Evolutionary conservation across 2,797 vertebrate genomes (phyloP).

Genomic region (Carcharodon carcharias): DNA sequence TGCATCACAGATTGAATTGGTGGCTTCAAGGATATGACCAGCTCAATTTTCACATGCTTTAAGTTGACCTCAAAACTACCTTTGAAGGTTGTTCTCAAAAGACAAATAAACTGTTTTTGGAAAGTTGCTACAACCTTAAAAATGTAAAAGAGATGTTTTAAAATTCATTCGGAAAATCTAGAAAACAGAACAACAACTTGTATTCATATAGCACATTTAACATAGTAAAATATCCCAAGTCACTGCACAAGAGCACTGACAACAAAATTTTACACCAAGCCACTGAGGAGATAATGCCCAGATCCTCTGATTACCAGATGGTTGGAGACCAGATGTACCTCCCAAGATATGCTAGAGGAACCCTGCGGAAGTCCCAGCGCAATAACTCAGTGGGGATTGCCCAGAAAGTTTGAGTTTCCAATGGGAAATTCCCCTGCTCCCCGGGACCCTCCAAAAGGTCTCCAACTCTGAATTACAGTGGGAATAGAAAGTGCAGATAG

Average conservation of each 20-base stretch:
- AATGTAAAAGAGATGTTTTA: not conserved
- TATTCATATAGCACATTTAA: not conserved
- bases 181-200: not conserved
- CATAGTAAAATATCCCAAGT: not conserved
- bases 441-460: too few relatives aligned
- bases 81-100: not conserved
- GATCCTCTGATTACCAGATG: too few relatives aligned
- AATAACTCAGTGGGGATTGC: too few relatives aligned
- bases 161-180: not conserved
- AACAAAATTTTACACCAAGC: not conserved
- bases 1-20: not conserved
- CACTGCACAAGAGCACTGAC: not conserved
- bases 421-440: too few relatives aligned
- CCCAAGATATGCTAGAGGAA: too few relatives aligned
- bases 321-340: too few relatives aligned
- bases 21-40: not conserved
- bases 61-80: not conserved
- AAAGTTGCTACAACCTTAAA: not conserved
- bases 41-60: conserved; percentile 1
- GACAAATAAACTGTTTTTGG: not conserved
- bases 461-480: too few relatives aligned
- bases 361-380: too few relatives aligned
- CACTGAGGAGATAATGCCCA: not conserved
- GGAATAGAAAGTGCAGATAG: too few relatives aligned
- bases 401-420: too few relatives aligned